Conservation (phyloP, 92 coral and sea anemone genomes). For the Epizoanthus stellaris region DNA sequence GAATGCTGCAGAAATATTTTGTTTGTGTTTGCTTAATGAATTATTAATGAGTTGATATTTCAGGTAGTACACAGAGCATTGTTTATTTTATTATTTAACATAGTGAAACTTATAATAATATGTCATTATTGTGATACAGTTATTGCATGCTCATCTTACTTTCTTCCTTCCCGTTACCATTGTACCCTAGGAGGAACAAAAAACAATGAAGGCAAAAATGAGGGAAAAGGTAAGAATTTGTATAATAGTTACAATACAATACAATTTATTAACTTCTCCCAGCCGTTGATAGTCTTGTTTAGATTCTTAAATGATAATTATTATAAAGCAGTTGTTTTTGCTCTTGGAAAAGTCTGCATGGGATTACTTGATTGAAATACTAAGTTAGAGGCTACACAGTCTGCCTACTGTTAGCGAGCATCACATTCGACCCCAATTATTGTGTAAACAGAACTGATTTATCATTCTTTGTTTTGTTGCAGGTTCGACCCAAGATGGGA, state of each 20-base stretch:
- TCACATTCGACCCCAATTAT: neutral
- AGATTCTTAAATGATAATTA: neutral
- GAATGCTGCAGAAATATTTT: too few species aligned
- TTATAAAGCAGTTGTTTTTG: neutral
- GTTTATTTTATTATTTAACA: too few species aligned
- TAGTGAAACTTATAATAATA: neutral
- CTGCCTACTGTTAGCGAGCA: neutral
- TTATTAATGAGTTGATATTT: too few species aligned
- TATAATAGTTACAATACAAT: neutral
- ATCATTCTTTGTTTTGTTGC: constrained; percentile 15
- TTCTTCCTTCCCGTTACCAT: neutral
- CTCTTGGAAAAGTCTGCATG: too few species aligned
- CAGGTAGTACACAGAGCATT: too few species aligned
- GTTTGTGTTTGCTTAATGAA: too few species aligned
- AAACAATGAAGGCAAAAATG: constrained; percentile 98
- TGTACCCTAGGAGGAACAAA: constrained; percentile 80
- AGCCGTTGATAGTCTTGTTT: neutral
- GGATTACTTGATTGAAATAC: too few species aligned
- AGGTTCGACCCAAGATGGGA: constrained; percentile 99
- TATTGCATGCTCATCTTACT: neutral
- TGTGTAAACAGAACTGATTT: neutral
- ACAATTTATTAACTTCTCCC: too few species aligned
- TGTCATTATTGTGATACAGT: too few species aligned
- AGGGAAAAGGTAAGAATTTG: constrained; percentile 82
- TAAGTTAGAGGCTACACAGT: neutral